Base-by-base conservation (phyloP, 2,113 vertebrate genomes). In the Natator depressus region DNA sequence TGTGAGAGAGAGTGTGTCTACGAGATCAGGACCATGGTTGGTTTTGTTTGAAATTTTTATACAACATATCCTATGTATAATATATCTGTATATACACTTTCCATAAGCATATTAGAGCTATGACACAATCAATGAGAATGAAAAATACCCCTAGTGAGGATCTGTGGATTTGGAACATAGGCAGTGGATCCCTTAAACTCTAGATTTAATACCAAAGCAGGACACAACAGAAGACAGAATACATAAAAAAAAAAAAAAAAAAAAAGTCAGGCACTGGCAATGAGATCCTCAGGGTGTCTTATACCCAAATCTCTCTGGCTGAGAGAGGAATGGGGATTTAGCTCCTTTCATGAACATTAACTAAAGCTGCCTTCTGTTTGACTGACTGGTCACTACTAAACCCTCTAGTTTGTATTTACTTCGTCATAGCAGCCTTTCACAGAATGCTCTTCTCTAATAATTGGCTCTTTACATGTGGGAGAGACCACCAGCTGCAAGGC, bases 391-490 rank as follows among this genome's bases (percentile, higher is more conserved):
- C 86, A 91, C 31, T 89, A 46, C 31, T 54, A 53, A 82, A 53
- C 72, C 80, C 79, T 78, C 0, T 2, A 24, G 62, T 46, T 76
- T 91, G 51, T 76, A 42, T 17, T 95, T 89, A 93, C 80, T 72
- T 82, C 46, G 10, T 76, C 5, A 27, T 47, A 82, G 29, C 4
- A 75, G 10, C 27, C 88, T 31, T 89, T 92, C 55, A 55, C 19
- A 84, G 88, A 93, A 75, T 50, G 86, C 6, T 5, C 62, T 2
- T 57, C 89, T 91, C 89, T 54, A 80, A 86, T 84, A 89, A 76
- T 72, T 93, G 79, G 59, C 53, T 84, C 51, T 76, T 86, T 89
- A 93, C 83, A 96, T 7, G 24, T 76, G 42, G 65, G 17, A 76
- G 42, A 11, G 72, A 76, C 10, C 72, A 22, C n/a, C 53, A 89